Percentiles rank a stretch among this genome's conserved stretches.
These are phyloP conservation scores for Hypselothyrea guttata DNA, from an alignment of 2,888 invertebrate genomes.

Conservation along the genomic window DNA sequence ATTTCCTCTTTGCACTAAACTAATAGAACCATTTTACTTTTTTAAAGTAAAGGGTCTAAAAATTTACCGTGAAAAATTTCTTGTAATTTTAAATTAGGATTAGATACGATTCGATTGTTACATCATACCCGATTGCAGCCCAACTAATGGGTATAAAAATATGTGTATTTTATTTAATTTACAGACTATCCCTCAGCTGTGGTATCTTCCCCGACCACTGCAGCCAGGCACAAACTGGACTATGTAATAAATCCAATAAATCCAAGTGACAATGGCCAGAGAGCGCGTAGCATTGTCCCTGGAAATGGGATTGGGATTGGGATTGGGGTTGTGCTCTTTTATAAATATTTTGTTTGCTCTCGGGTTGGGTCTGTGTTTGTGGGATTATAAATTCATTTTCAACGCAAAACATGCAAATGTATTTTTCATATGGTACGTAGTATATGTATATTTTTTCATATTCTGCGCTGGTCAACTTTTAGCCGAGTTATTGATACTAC, in stretches of 20 bases:
- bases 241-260: slow-evolving; percentile 45
- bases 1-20: no score
- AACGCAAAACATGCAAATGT: slow-evolving; percentile 45
- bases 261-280: slow-evolving; percentile 39
- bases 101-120: no score
- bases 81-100: no score
- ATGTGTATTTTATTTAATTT: slow-evolving; percentile 29
- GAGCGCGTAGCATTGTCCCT: slow-evolving; percentile 12
- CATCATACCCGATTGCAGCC: no score
- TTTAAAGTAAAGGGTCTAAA: no score
- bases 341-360: slow-evolving; percentile 37
- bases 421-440: slow-evolving; percentile 29
- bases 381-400: slow-evolving; percentile 63
- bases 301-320: slow-evolving; percentile 8
- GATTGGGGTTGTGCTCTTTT: slow-evolving; percentile 24
- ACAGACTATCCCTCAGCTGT: neutral
- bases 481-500: slow-evolving; percentile 23
- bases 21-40: no score
- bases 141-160: neutral
- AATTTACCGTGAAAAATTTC: no score
- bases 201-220: neutral
- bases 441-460: no score
- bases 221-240: slow-evolving; percentile 7
- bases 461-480: no score
- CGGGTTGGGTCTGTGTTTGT: slow-evolving; percentile 37